Conservation (phyloP, 2,888 invertebrate species). For the Seladonia tumulorum region DNA sequence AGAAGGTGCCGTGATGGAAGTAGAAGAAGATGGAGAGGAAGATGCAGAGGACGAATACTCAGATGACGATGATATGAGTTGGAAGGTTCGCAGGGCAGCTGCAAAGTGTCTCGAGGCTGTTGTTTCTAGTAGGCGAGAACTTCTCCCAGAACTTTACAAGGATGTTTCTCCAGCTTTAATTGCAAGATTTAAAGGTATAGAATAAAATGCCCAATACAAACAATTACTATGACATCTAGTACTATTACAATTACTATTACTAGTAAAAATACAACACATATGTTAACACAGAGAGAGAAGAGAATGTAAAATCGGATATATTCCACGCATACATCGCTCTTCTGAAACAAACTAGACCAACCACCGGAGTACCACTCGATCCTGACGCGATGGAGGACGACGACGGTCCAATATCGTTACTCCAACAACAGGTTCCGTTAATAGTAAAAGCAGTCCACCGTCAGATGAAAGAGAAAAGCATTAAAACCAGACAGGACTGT, state of each 20-base stretch:
- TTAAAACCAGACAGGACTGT: constrained; percentile 96
- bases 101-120: constrained; percentile 99
- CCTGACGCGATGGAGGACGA: constrained; percentile 90
- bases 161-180: constrained; percentile 96
- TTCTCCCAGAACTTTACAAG: constrained; percentile 94
- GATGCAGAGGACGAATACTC: constrained; percentile 96
- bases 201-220: background rate
- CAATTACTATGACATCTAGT: background rate
- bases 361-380: constrained; percentile 88
- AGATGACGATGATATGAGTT: constrained; percentile 99
- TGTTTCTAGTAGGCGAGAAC: constrained; percentile 95
- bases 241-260: too few relatives aligned
- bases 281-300: constrained; percentile 94
- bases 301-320: constrained; percentile 99
- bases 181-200: constrained; percentile 93
- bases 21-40: constrained; percentile 88
- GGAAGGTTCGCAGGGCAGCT: constrained; percentile 98
- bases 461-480: constrained; percentile 93
- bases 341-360: constrained; percentile 94
- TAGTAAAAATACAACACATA: background rate
- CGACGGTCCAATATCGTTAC: constrained; percentile 88
- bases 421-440: constrained; percentile 88
- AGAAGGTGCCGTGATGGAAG: constrained; percentile 88
- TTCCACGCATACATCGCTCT: constrained; percentile 98
- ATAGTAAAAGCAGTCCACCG: constrained; percentile 96